Evolutionary conservation across 1,140 invertebrate species (phyloP), one percentile per base, ranked within the genome.

Genomic region (Bombus confusus): DNA sequence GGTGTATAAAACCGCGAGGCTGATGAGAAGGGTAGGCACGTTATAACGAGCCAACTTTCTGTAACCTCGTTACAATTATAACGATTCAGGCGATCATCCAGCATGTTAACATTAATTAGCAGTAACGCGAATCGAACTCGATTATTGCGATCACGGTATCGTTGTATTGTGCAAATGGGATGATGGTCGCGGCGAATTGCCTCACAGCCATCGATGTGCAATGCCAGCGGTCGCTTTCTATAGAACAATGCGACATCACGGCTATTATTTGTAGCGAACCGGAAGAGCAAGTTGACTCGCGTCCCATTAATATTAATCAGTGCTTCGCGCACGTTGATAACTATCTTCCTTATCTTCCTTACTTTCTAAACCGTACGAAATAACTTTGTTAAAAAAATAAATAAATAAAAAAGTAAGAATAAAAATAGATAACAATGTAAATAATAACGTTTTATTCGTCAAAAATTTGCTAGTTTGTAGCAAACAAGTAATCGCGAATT

Each of bases 171-270:
- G 68, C 76, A 68, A 80, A 62, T 72, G 68, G 83, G 80, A 85
- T 66, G 77, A 22, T 25, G 77, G 39, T 41, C 34, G 47, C 39
- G n/a, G 62, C 22, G 74, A 83, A 85, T 85, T 59, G 77, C n/a
- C 47, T 80, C 77, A 52, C 31, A 80, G 34, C 25, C 83, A 74
- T 80, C 69, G 76, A 73, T 31, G 68, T 74, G 78, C 43, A 71
- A 79, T 79, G 82, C 73, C 73, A 43, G 77, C 76, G 39, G 28
- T 41, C 77, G 66, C 39, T 80, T 62, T 72, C 77, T 80, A 73
- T 43, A n/a, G 75, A 79, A 84, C 82, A 84, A 84, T 84, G 76
- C 82, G 82, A 84, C 47, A 71, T 79, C 43, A 28, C 4, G 39
- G 31, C 66, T 77, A 52, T 84, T 78, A 66, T 78, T 83, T 83